Conservation (phyloP, 2,113 vertebrate genomes). For the Eolophus roseicapilla region DNA sequence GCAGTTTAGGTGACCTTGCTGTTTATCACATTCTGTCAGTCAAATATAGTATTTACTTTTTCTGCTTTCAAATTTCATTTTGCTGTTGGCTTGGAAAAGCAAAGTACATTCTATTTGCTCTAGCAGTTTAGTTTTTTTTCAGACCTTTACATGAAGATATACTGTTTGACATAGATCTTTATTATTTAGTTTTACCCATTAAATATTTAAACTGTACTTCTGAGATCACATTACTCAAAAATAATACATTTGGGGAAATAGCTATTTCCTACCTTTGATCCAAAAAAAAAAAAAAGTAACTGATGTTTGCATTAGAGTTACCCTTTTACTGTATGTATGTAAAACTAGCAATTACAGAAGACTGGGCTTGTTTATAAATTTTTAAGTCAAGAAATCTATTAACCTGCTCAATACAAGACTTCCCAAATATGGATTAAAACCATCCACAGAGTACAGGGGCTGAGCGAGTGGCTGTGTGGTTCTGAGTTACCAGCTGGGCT, state of each 20-base stretch:
- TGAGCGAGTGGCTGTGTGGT: neutral
- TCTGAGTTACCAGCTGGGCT: neutral
- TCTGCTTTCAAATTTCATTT: neutral
- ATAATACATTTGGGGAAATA: neutral
- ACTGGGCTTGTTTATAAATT: neutral
- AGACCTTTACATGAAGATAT: neutral
- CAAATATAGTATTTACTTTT: neutral
- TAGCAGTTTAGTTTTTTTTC: neutral
- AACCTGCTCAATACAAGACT: neutral
- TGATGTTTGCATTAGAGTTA: neutral
- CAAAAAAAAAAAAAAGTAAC: rapidly evolving
- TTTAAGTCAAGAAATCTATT: neutral
- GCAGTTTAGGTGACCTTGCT: neutral
- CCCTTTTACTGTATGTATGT: neutral
- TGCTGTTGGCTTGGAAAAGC: neutral
- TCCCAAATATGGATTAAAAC: neutral
- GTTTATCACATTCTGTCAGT: neutral
- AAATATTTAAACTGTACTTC: neutral
- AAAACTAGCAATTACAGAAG: neutral
- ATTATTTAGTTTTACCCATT: neutral
- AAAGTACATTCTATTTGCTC: neutral
- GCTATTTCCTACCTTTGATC: neutral
- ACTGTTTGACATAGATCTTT: neutral
- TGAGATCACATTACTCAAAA: neutral
- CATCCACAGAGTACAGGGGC: neutral